Conservation (phyloP, 2,888 invertebrate species). For the Salpingus planirostris region DNA sequence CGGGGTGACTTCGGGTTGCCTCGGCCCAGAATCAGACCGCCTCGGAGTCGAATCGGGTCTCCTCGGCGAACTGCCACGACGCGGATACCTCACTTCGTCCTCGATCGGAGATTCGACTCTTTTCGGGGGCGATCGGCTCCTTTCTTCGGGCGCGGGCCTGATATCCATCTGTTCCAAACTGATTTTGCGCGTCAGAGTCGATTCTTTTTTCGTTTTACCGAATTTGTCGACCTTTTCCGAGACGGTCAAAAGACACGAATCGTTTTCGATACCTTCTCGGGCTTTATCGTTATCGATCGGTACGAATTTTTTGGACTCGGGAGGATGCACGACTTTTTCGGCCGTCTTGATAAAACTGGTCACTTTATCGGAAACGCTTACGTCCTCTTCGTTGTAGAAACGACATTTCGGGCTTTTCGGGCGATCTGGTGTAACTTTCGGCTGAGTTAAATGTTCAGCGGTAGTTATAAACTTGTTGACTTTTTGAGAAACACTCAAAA, state of each 20-base stretch:
- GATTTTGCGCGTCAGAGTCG: conserved; percentile 4
- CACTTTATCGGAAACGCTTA: conserved; percentile 46
- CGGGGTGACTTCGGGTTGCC: conserved; percentile 7
- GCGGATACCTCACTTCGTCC: conserved; percentile 11
- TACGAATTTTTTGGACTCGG: conserved; percentile 10
- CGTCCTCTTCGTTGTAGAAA: conserved; percentile 24
- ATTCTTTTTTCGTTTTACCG: conserved; percentile 5
- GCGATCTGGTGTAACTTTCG: conserved; percentile 23
- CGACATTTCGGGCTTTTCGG: conserved; percentile 33
- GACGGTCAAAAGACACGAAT: conserved; percentile 52
- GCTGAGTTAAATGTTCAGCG: conserved; percentile 37
- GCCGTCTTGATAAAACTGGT: conserved; percentile 37
- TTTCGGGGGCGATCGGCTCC: conserved; percentile 1
- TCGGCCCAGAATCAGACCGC: not conserved
- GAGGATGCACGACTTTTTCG: conserved; percentile 17
- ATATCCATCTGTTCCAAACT: not conserved
- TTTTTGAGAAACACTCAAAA: conserved; percentile 60
- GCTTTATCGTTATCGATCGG: no score
- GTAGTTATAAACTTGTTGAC: conserved; percentile 56
- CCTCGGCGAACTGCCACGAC: not conserved
- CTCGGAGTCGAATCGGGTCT: not conserved
- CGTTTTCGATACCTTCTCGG: conserved; percentile 39
- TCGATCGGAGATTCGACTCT: not conserved
- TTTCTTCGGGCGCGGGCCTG: no score
- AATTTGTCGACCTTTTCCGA: conserved; percentile 59